These are phyloP conservation scores for Artibeus jamaicensis DNA, from an alignment of 2,797 vertebrate genomes.

Conservation along the genomic window DNA sequence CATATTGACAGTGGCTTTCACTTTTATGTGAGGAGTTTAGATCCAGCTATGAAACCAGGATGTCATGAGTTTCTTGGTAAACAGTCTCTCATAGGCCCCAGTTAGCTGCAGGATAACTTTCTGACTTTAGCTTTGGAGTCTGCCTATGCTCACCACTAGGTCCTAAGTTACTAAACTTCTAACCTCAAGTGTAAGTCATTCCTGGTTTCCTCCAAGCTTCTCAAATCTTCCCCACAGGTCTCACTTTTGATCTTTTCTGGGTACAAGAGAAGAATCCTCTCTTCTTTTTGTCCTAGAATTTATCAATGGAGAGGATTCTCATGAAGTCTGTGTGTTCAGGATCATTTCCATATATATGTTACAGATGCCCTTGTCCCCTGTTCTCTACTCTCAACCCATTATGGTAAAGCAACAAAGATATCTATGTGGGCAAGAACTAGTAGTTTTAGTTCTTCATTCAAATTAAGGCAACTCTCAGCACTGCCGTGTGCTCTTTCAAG, in stretches of 20 bases:
- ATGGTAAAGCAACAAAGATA: neutral
- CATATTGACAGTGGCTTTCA: neutral
- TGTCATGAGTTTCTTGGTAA: neutral
- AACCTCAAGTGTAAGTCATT: neutral
- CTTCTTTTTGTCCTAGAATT: neutral
- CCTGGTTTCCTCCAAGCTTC: neutral
- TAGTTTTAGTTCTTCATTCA: neutral
- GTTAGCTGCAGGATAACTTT: neutral
- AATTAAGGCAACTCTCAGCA: neutral
- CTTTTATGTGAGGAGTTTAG: neutral
- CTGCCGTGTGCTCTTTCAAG: neutral
- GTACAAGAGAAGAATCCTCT: neutral
- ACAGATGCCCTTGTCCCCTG: neutral
- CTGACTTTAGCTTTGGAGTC: neutral
- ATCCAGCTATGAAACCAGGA: neutral
- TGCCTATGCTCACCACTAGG: neutral
- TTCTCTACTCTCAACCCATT: neutral
- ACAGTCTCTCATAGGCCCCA: neutral
- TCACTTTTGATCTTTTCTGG: neutral
- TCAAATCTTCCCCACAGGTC: neutral
- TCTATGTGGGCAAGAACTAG: neutral
- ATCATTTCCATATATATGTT: neutral
- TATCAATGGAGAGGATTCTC: neutral
- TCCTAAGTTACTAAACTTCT: neutral
- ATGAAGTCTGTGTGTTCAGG: neutral